Evolutionary conservation across 2,113 vertebrate species (phyloP), one percentile per base, ranked within the genome.

Genomic region (Sitta europaea): DNA sequence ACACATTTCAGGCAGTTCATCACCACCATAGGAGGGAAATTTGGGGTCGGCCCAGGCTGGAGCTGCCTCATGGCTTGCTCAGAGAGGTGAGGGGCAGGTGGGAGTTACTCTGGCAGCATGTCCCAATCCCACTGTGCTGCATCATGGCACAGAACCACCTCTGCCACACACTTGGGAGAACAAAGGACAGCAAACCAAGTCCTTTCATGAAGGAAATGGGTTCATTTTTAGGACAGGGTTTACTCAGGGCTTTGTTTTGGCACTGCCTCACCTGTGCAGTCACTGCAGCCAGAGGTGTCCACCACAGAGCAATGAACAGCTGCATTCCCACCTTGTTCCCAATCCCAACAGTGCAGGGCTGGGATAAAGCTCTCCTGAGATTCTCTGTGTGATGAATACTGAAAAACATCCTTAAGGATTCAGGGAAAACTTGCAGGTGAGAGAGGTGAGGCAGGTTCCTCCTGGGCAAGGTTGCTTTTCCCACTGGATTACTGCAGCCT

Each of bases 81-180:
- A 3, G 3, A 8, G 20, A 9, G 40, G 48, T 53, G 35, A 19
- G 48, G 38, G 27, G 14, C 53, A n/a, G 40, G 40, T 9, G 7
- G 50, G 55, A 74, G 33, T 50, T 2, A 2, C 40, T 77, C 59
- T 3, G 1, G 43, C 45, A 59, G n/a, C 25, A 3, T 0, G 0
- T 4, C 12, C 51, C 0, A 0, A 12, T 87, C 31, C 63, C 27
- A 3, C 24, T 53, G 21, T 7, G n/a, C 62, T 22, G 2, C 2
- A 0, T 27, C 0, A 0, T 33, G n/a, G 40, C 62, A 48, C 1
- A 0, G 43, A 27, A 25, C 71, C 42, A 48, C 42, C 21, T 47
- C 58, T 57, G 63, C 10, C 16, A 31, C 36, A 5, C 0, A 0
- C 45, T 43, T 0, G 0, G 33, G 48, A 63, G 48, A 21, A 2